Evolutionary conservation across 2,888 invertebrate genomes (phyloP), one percentile per base, ranked within the genome.

Genomic region (Hoplodrina blanda): DNA sequence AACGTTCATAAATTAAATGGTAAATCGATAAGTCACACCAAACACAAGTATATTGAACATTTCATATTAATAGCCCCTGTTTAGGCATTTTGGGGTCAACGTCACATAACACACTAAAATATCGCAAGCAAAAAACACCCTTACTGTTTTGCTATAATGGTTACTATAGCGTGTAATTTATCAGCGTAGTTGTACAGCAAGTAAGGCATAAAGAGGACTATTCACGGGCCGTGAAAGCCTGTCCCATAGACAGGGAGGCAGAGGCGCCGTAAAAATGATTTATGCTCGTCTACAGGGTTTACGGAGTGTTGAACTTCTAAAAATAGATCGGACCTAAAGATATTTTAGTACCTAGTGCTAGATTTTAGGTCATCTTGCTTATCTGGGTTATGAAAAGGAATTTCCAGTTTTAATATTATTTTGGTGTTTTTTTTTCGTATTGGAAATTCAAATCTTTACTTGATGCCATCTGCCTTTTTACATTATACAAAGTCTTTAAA

Each of bases 181-280:
- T 76, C 81, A 77, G 82, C 62, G 71, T 82, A 82, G 79, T 83
- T 89, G 87, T 89, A 90, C 87, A 89, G 88, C 86, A 89, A 89
- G 88, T 87, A 86, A 87, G 88, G 90, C 88, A 93, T 95, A 94
- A 93, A 94, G 92, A 89, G 87, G 85, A 86, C 91, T 88, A 94
- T 95, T 94, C 93, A 93, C 84, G 90, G 82, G 83, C 88, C 89
- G 89, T 94, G 93, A 94, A 95, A 95, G 94, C 90, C 89, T 91
- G 92, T 91, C 90, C 90, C 92, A 91, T 92, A 94, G 93, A 93
- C 92, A 92, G 91, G 88, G 90, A 82, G 88, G 86, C 85, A 87
- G 79, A 89, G 87, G 81, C 87, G 91, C 91, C 90, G 92, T 94
- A 93, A 93, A 95, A 93, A 95, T 95, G 94, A 95, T 95, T 94